phyloP scores from a whole-genome alignment of 2,113 vertebrate species.

The Gymnobelideus leadbeateri region DNA sequence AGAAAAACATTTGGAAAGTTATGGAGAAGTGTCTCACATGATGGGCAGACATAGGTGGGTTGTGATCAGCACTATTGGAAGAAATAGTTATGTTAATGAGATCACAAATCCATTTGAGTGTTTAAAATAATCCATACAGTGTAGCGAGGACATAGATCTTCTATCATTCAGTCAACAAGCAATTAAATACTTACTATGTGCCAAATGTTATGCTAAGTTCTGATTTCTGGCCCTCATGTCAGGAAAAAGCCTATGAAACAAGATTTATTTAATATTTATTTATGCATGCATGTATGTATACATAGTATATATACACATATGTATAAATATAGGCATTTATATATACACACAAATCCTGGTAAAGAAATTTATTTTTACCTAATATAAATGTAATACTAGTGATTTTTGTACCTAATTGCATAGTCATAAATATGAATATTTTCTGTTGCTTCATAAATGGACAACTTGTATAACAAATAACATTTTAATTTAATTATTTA shows the following conservation, averaged over 20 bases:
- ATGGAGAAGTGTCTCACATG: neutral
- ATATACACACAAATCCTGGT: slow-evolving; percentile 19
- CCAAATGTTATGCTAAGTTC: neutral
- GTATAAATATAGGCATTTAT: neutral
- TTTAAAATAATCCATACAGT: neutral
- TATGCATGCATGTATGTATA: neutral
- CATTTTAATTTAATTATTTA: slow-evolving; percentile 78
- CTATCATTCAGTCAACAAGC: neutral
- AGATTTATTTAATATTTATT: neutral
- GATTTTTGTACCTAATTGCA: slow-evolving; percentile 68
- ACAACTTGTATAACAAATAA: slow-evolving; percentile 73
- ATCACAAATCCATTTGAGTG: neutral
- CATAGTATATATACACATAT: neutral
- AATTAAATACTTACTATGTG: neutral
- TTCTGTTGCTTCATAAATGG: slow-evolving; percentile 75
- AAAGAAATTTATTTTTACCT: slow-evolving; percentile 79
- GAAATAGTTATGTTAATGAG: neutral
- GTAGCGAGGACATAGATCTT: neutral
- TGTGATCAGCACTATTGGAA: neutral
- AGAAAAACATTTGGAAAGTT: neutral
- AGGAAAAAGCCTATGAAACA: neutral
- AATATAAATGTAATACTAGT: slow-evolving; percentile 74
- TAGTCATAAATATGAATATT: slow-evolving; percentile 80
- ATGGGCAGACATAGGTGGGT: neutral
- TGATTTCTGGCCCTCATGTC: neutral